Evolutionary conservation across 2,888 invertebrate species (phyloP).

Genomic region (Creontiades dilutus): DNA sequence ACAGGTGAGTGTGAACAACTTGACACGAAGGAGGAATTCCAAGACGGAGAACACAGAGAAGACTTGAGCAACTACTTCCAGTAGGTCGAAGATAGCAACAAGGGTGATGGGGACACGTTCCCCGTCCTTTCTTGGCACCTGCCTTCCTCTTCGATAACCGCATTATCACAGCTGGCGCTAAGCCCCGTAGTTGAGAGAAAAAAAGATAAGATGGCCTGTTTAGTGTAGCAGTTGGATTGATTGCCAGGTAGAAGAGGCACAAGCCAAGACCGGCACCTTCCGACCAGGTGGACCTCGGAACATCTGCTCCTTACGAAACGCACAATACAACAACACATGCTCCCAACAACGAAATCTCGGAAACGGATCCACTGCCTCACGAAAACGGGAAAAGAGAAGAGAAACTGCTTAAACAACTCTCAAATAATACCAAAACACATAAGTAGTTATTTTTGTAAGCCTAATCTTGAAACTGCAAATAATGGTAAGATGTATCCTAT

Average conservation of each 20-base stretch:
- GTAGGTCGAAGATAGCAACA: neutral
- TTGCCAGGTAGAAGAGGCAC: constrained; percentile 32
- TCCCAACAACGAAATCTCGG: neutral
- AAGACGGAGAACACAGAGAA: neutral
- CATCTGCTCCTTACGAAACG: constrained; percentile 16
- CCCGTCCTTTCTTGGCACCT: neutral
- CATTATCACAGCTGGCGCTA: constrained; percentile 25
- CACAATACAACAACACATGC: constrained; percentile 14
- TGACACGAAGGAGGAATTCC: neutral
- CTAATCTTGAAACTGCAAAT: too few relatives aligned
- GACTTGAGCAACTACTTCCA: neutral
- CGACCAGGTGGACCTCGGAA: neutral
- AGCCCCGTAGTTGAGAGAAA: neutral
- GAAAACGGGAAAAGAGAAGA: too few relatives aligned
- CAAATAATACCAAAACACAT: too few relatives aligned
- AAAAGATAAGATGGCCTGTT: neutral
- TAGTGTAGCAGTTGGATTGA: neutral
- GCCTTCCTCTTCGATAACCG: constrained; percentile 20
- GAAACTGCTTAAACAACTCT: too few relatives aligned
- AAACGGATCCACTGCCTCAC: neutral
- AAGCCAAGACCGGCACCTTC: constrained; percentile 2
- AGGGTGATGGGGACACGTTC: neutral
- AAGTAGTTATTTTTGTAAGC: too few relatives aligned
- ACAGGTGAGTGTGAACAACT: neutral
- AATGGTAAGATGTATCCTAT: too few relatives aligned